Base-by-base conservation (phyloP, 2,113 vertebrate genomes). In the Piaya cayana region DNA sequence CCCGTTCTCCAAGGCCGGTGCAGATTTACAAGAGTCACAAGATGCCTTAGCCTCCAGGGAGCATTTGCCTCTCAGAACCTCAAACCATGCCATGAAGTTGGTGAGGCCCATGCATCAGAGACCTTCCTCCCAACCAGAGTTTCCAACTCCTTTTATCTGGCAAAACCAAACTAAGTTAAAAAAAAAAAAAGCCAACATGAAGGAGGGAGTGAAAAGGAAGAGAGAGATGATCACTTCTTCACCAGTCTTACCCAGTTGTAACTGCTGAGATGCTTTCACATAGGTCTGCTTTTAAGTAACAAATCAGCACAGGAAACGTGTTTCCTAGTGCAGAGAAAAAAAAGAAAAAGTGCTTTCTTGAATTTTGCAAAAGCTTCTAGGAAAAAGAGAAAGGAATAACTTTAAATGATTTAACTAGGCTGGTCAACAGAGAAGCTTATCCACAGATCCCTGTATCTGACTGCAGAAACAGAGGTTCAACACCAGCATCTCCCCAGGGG, bases 131-230 rank as follows among this genome's bases (percentile, higher is more conserved):
- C 8, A 76, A 12, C 6, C 30, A 42, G 55, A 62, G 42, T 12
- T 49, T 23, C 43, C 45, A 56, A 53, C 7, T 30, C 32, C 36
- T 60, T 8, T 60, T 8, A 47, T 7, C 16, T 12, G 30, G 34
- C 15, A 79, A 79, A 64, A 14, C 23, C 39, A 30, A 22, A 14
- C 18, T 42, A 74, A 22, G 26, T n/a, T 7, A 18, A 25, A 1
- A 15, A 29, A 17, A 2, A 11, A 4, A 43, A 53, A 32, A 6
- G 37, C 4, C 2, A 0, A 10, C 12, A 4, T 12, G 39, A 43
- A 65, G 65, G 23, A 39, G 6, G 3, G 25, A 29, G 36, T 39
- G 16, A 37, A 45, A 67, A 64, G 8, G 8, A n/a, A n/a, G 17
- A 32, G 11, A 50, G 26, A 34, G 11, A 21, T 26, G 30, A 26